phyloP scores from a whole-genome alignment of 2,888 invertebrate species.

The Yponomeuta malinellus region DNA sequence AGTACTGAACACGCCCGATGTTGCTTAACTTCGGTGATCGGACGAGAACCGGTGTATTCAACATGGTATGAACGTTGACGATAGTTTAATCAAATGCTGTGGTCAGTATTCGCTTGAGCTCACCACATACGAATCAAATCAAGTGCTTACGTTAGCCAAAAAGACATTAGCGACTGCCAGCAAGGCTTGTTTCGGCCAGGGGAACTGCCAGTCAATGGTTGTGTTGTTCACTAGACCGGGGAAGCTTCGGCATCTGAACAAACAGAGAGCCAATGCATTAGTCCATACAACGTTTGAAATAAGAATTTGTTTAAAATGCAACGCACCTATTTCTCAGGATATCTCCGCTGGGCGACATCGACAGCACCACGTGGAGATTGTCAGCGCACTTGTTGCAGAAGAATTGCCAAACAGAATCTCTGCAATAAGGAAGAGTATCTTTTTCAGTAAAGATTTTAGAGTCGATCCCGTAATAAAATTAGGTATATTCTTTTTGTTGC shows the following conservation, averaged over 20 bases:
- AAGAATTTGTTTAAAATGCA: not conserved
- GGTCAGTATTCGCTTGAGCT: too few species aligned
- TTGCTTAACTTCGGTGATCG: conserved; percentile 30
- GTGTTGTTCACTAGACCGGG: conserved; percentile 95
- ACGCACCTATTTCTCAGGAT: conserved; percentile 81
- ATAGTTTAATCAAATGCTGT: not conserved
- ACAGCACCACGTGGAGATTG: conserved; percentile 92
- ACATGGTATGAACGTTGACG: conserved; percentile 31
- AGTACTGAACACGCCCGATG: conserved; percentile 27
- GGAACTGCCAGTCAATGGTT: conserved; percentile 95
- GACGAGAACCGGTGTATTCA: conserved; percentile 32
- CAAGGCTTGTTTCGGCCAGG: conserved; percentile 94
- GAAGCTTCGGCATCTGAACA: conserved; percentile 84
- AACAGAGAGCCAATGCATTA: not conserved
- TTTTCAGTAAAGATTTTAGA: too few species aligned
- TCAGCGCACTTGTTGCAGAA: conserved; percentile 86
- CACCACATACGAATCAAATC: not conserved
- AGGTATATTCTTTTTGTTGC: too few species aligned
- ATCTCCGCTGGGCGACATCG: conserved; percentile 93
- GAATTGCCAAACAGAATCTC: conserved; percentile 90
- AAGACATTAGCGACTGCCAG: conserved; percentile 91
- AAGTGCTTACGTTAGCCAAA: conserved; percentile 81
- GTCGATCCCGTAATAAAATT: too few species aligned
- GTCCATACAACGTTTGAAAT: not conserved
- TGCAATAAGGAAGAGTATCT: conserved; percentile 31